Evolutionary conservation across 1,140 invertebrate genomes (phyloP).

Genomic region (Olivierus martensii): DNA sequence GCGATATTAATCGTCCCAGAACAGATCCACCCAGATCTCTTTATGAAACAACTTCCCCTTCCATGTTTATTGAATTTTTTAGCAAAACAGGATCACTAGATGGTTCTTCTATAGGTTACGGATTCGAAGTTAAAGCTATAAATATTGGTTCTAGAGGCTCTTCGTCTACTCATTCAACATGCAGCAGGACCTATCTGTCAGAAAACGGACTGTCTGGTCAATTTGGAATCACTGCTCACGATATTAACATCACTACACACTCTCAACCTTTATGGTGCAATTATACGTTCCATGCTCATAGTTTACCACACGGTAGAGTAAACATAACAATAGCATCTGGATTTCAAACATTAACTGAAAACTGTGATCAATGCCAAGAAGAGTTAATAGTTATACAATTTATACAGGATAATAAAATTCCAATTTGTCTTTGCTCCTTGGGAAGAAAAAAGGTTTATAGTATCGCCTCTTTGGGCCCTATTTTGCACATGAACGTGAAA

Average conservation of each 20-base stretch:
- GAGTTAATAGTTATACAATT: constrained; percentile 5
- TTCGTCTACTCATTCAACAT: neutral
- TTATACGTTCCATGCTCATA: constrained; percentile 17
- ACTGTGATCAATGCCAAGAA: constrained; percentile 13
- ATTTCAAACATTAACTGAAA: constrained; percentile 2
- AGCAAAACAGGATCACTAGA: constrained; percentile 20
- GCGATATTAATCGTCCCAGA: constrained; percentile 19
- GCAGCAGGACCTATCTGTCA: constrained; percentile 7
- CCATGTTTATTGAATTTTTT: constrained; percentile 18
- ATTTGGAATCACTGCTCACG: neutral
- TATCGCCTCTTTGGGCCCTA: constrained; percentile 10
- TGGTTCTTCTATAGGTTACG: constrained; percentile 20
- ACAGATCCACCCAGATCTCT: constrained; percentile 10
- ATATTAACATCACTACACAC: neutral
- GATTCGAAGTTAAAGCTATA: constrained; percentile 17
- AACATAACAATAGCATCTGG: constrained; percentile 12
- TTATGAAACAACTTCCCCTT: constrained; percentile 16
- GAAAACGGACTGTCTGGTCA: constrained; percentile 4
- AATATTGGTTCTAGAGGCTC: constrained; percentile 1
- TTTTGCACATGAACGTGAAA: constrained; percentile 2
- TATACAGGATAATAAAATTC: neutral
- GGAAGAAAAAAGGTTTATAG: neutral
- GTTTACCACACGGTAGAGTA: constrained; percentile 16
- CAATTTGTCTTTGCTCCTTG: constrained; percentile 14
- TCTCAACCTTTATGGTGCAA: constrained; percentile 9